Evolutionary conservation across 2,797 vertebrate species (phyloP).

Genomic region (Prunella strophiata): DNA sequence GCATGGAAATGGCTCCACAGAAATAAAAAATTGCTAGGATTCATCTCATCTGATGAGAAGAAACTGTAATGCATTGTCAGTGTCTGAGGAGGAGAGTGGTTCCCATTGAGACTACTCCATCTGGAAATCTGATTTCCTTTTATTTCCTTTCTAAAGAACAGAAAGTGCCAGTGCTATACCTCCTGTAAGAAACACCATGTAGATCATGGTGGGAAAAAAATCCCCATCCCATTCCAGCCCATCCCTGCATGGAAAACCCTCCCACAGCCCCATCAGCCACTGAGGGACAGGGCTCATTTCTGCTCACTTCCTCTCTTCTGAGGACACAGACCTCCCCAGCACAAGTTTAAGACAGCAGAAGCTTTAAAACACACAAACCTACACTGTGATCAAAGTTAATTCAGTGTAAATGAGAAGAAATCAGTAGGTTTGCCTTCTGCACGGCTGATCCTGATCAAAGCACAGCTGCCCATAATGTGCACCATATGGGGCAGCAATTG

Average conservation of each 20-base stretch:
- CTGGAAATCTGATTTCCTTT: neutral
- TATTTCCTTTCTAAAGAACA: neutral
- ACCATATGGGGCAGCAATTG: constrained; percentile 27
- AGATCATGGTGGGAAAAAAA: neutral
- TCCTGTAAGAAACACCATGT: neutral
- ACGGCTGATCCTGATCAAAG: neutral
- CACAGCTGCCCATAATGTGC: neutral
- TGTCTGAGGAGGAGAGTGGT: neutral
- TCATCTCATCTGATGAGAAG: neutral
- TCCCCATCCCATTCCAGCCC: neutral
- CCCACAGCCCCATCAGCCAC: rapidly evolving
- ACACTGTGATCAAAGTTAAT: neutral
- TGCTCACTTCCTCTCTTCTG: neutral
- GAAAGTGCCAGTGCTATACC: neutral
- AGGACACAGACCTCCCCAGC: neutral
- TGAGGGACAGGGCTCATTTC: rapidly evolving
- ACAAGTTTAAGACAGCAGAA: neutral
- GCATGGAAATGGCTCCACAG: neutral
- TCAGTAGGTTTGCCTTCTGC: constrained; percentile 6
- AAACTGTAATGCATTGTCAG: neutral
- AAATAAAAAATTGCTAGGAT: neutral
- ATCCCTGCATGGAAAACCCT: neutral
- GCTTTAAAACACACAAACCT: neutral
- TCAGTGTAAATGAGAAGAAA: neutral
- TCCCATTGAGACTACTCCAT: neutral